Evolutionary conservation across 1,140 invertebrate genomes (phyloP).

Genomic region (Eubasilissa regina): DNA sequence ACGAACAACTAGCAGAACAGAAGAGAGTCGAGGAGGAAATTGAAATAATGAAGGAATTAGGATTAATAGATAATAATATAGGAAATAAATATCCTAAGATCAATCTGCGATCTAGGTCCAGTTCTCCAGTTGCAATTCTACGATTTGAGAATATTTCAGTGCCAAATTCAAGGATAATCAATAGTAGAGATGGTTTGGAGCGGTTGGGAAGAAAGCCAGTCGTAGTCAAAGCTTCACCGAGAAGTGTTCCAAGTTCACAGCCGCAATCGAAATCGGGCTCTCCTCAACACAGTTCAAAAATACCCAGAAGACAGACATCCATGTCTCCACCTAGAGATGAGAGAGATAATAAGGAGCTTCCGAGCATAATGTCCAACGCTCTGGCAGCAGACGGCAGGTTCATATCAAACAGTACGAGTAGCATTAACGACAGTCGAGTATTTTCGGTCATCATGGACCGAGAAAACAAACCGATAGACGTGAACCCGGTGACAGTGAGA

Average conservation of each 20-base stretch:
- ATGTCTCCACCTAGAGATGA: slow-evolving; percentile 66
- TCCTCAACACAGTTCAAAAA: slow-evolving; percentile 68
- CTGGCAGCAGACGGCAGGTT: slow-evolving; percentile 65
- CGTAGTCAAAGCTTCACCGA: slow-evolving; percentile 64
- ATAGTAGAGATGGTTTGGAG: slow-evolving; percentile 35
- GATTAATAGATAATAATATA: slow-evolving; percentile 64
- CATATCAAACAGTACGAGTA: slow-evolving; percentile 71
- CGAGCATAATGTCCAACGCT: slow-evolving; percentile 63
- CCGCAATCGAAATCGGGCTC: slow-evolving; percentile 69
- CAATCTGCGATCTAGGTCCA: slow-evolving; percentile 67
- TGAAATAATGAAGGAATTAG: slow-evolving; percentile 69
- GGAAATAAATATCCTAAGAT: slow-evolving; percentile 63
- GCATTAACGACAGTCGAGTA: slow-evolving; percentile 68
- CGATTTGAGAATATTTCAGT: slow-evolving; percentile 64
- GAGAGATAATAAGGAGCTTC: slow-evolving; percentile 58
- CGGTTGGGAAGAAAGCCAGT: slow-evolving; percentile 61
- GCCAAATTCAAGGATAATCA: slow-evolving; percentile 36
- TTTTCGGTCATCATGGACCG: slow-evolving; percentile 49
- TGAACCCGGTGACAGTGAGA: slow-evolving; percentile 63
- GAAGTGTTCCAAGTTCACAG: slow-evolving; percentile 66
- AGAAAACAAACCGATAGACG: slow-evolving; percentile 63
- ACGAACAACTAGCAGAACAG: slow-evolving; percentile 69
- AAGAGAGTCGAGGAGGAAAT: slow-evolving; percentile 68
- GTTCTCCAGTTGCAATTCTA: slow-evolving; percentile 67
- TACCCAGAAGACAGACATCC: slow-evolving; percentile 69